A percentile compares a stretch with the other conserved stretches of the same genome.
These are phyloP conservation scores for Drusus annulatus DNA, from an alignment of 1,140 invertebrate species.

Conservation along the genomic window DNA sequence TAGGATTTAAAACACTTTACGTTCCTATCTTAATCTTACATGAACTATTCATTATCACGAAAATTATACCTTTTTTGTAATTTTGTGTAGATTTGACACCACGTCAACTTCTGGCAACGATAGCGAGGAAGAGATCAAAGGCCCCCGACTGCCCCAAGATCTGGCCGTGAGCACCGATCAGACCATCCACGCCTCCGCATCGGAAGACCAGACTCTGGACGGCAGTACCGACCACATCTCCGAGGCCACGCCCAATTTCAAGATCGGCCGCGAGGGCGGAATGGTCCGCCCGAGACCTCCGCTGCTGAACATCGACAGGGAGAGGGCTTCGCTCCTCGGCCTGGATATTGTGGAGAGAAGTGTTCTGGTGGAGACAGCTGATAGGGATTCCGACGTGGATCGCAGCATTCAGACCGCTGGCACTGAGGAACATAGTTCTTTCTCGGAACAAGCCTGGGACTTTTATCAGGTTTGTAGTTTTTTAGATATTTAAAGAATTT, in stretches of 20 bases:
- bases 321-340: slow-evolving; percentile 64
- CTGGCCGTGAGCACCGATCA: slow-evolving; percentile 68
- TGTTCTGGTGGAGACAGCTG: slow-evolving; percentile 64
- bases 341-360: slow-evolving; percentile 65
- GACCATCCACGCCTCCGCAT: slow-evolving; percentile 64
- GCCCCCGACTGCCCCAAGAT: slow-evolving; percentile 63
- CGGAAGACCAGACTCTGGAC: slow-evolving; percentile 66
- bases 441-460: slow-evolving; percentile 91
- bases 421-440: slow-evolving; percentile 82
- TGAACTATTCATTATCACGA: too few species aligned
- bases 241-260: slow-evolving; percentile 72
- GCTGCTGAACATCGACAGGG: slow-evolving; percentile 64
- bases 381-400: slow-evolving; percentile 69
- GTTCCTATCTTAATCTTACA: not conserved
- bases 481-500: too few species aligned
- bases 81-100: slow-evolving; percentile 65
- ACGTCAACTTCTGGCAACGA: slow-evolving; percentile 70
- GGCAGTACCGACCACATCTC: slow-evolving; percentile 58
- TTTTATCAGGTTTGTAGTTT: slow-evolving; percentile 78
- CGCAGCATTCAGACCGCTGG: slow-evolving; percentile 68
- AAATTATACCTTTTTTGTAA: too few species aligned
- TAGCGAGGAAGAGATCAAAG: slow-evolving; percentile 68
- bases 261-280: slow-evolving; percentile 73
- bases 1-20: too few species aligned
- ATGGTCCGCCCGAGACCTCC: slow-evolving; percentile 65